Evolutionary conservation across 2,797 vertebrate genomes (phyloP).

Genomic region (Platalea minor): DNA sequence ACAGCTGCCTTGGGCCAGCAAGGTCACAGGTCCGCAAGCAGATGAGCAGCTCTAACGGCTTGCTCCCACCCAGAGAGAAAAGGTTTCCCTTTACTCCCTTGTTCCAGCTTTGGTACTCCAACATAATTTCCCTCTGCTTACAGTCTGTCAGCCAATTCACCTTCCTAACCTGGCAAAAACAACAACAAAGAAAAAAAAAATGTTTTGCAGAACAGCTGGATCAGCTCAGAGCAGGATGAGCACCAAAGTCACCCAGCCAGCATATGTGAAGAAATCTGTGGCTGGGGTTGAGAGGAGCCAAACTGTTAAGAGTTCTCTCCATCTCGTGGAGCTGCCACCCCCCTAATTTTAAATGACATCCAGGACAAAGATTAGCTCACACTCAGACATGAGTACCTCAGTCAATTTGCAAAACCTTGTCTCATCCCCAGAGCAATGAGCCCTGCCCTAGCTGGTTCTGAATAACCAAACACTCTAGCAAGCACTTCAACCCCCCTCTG

Average conservation of each 20-base stretch:
- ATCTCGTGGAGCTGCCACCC: not conserved
- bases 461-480: not conserved
- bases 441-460: not conserved
- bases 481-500: not conserved
- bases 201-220: not conserved
- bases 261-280: fast-evolving
- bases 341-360: not conserved
- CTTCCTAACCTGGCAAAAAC: not conserved
- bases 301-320: not conserved
- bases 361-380: not conserved
- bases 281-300: not conserved
- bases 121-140: not conserved
- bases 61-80: not conserved
- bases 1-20: not conserved
- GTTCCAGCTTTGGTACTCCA: not conserved
- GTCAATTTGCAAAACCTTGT: not conserved
- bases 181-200: not conserved
- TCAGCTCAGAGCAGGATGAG: not conserved
- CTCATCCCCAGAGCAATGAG: not conserved
- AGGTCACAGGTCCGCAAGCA: not conserved
- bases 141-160: not conserved
- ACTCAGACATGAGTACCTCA: not conserved
- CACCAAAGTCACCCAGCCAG: not conserved
- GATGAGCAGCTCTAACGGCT: not conserved
- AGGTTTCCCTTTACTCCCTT: not conserved